phyloP scores from a whole-genome alignment of 2,888 invertebrate species.

The Antheraea assamensis region DNA sequence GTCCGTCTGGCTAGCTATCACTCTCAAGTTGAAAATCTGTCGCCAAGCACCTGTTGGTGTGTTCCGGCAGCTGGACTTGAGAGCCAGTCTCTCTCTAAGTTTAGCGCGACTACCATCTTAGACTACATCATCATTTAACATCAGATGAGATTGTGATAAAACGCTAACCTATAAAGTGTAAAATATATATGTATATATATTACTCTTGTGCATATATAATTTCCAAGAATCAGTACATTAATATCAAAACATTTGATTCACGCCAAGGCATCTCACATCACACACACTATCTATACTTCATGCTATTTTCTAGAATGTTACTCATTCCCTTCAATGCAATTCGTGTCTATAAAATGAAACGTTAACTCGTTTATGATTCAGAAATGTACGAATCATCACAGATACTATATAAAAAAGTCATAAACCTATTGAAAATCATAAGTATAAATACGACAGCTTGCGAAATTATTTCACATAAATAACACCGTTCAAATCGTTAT shows the following conservation, averaged over 20 bases:
- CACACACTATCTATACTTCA: not conserved
- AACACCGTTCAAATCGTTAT: too few relatives aligned
- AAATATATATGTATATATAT: too few relatives aligned
- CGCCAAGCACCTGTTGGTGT: too few relatives aligned
- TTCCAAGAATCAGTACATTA: not conserved
- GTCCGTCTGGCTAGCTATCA: too few relatives aligned
- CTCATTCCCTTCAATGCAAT: slow-evolving; percentile 1
- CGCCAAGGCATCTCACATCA: not conserved
- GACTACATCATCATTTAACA: too few relatives aligned
- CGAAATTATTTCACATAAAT: not conserved
- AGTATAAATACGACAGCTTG: not conserved
- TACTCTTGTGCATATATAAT: not conserved
- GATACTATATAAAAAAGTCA: not conserved
- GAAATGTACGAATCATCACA: not conserved
- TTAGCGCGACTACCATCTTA: too few relatives aligned
- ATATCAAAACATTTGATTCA: not conserved
- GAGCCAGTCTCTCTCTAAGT: too few relatives aligned
- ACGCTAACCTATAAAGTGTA: too few relatives aligned
- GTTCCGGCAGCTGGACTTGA: too few relatives aligned
- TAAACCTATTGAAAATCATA: not conserved
- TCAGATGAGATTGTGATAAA: too few relatives aligned
- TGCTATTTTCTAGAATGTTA: not conserved
- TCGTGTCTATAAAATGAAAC: slow-evolving; percentile 3
- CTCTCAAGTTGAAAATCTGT: too few relatives aligned
- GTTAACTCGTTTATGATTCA: not conserved